Evolutionary conservation across 2,797 vertebrate species (phyloP), one percentile per base, ranked within the genome.

Genomic region (Acipenser oxyrinchus): DNA sequence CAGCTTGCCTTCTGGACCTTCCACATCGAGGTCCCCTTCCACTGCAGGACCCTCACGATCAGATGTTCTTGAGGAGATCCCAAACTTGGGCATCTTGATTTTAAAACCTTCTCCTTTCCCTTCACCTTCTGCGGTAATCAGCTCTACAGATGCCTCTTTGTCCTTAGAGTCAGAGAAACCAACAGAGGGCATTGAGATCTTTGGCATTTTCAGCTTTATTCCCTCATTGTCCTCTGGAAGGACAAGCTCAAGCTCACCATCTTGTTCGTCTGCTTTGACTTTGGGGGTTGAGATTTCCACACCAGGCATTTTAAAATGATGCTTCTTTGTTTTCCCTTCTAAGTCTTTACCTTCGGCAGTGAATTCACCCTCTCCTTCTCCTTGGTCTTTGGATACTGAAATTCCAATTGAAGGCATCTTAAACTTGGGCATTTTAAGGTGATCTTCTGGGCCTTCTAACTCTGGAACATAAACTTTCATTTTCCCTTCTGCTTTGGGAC

Each of bases 251-350:
- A 68, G 49, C 61, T 74, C 76, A 64, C 6, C 74, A 48, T 65
- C 75, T 9, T 82, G 79, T 0, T 74, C 78, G 0, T 79, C 79
- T 48, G 66, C 72, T 67, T 73, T 71, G n/a, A 82, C 71, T 0
- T 76, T 67, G 0, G 83, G 82, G 1, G 81, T 74, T 0, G 81
- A 83, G 55, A 89, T 74, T 68, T 89, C 88, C 63, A 89, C 66
- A 0, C 81, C 73, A 0, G 86, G 86, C 70, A 87, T 67, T 65
- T 76, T 77, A 60, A 80, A 75, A 58, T 70, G 64, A 1, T 49
- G 49, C 1, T 69, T 75, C 57, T 75, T 66, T 11, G 23, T 48
- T 15, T 51, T 70, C 48, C 63, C 66, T 48, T 74, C 53, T 15
- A 63, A 37, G 49, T 66, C 75, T 3, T 55, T 72, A 48, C 12